Conservation (phyloP, 2,113 vertebrate species). For the Cervus canadensis region DNA sequence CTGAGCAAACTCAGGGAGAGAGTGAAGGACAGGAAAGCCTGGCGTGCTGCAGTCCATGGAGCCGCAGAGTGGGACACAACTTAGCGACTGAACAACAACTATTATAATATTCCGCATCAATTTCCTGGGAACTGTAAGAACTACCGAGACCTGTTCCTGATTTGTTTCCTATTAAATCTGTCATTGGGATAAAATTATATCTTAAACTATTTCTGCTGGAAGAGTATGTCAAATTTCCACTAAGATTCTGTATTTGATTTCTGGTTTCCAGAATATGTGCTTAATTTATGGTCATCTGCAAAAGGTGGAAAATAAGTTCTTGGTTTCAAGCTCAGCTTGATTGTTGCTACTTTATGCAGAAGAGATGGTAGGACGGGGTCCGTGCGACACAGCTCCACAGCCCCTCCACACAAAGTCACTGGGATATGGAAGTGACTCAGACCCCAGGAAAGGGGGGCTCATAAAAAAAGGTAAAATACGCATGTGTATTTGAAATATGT, state of each 20-base stretch:
- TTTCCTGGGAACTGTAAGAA: not conserved
- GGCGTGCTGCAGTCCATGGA: not conserved
- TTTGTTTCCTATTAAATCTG: not conserved
- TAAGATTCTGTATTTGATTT: not conserved
- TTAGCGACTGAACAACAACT: no score
- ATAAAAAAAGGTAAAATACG: not conserved
- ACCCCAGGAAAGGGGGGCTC: not conserved
- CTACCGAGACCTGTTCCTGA: not conserved
- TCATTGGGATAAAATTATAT: not conserved
- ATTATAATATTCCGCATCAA: not conserved
- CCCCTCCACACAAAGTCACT: not conserved
- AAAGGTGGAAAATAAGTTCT: not conserved
- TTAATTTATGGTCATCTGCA: not conserved
- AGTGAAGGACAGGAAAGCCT: not conserved
- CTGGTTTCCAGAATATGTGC: not conserved
- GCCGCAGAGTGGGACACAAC: not conserved
- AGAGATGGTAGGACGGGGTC: not conserved
- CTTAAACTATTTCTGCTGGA: not conserved
- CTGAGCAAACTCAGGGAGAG: not conserved
- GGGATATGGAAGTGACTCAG: not conserved
- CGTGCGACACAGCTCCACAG: rapidly evolving
- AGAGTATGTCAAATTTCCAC: not conserved
- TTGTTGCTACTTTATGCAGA: not conserved
- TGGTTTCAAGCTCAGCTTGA: not conserved
- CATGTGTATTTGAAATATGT: not conserved